A percentile compares a stretch with the other conserved stretches of the same genome.
These are phyloP conservation scores for Prosopocoilus inquinatus DNA, from an alignment of 2,888 invertebrate species.

Conservation along the genomic window DNA sequence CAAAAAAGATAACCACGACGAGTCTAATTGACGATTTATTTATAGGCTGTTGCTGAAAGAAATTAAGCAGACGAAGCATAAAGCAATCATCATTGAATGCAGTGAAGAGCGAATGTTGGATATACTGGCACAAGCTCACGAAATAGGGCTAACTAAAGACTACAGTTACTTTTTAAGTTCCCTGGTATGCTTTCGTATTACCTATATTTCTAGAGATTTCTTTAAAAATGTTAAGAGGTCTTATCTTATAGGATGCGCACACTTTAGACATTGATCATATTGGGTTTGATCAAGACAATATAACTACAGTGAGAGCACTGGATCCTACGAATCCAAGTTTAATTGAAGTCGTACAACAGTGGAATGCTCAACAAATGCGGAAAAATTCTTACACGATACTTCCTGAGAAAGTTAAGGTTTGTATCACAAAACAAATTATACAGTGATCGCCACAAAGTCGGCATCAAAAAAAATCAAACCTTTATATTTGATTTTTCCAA, in stretches of 20 bases:
- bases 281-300: conserved; percentile 61
- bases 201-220: no score
- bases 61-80: conserved; percentile 67
- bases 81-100: conserved; percentile 76
- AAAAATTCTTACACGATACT: neutral
- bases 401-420: conserved; percentile 20
- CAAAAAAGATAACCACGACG: no score
- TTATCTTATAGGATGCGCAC: conserved; percentile 49
- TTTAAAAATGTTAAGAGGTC: neutral
- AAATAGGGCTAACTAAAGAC: conserved; percentile 71
- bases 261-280: conserved; percentile 63
- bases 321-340: conserved; percentile 57
- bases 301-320: conserved; percentile 67
- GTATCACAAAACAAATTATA: no score
- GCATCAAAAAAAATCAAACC: no score
- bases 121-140: conserved; percentile 65
- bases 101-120: conserved; percentile 61
- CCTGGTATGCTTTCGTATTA: conserved; percentile 52
- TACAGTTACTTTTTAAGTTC: conserved; percentile 65
- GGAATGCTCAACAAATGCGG: conserved; percentile 13
- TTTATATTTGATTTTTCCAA: no score
- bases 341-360: conserved; percentile 51
- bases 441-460: no score
- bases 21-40: conserved; percentile 13
- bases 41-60: conserved; percentile 71